Evolutionary conservation across 2,888 invertebrate species (phyloP).

Genomic region (Linnaemya tessellans): DNA sequence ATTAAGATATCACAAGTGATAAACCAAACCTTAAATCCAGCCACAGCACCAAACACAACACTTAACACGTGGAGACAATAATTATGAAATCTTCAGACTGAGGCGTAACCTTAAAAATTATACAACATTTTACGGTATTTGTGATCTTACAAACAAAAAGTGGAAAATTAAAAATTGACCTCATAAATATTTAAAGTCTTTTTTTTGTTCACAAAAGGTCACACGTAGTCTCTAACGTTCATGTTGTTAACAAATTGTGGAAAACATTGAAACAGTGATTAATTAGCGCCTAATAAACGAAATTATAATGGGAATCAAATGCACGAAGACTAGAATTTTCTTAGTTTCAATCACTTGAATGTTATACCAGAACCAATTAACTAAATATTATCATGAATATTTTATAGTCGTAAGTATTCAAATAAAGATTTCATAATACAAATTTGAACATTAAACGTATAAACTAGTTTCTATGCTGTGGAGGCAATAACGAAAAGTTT

Average conservation of each 20-base stretch:
- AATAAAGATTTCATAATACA: conserved; percentile 13
- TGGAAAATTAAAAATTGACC: conserved; percentile 22
- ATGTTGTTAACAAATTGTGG: conserved; percentile 24
- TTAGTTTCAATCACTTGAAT: background rate
- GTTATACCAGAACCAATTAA: conserved; percentile 32
- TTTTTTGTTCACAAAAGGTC: conserved; percentile 52
- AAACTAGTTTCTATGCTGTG: conserved; percentile 15
- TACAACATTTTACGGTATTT: conserved; percentile 51
- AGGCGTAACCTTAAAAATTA: conserved; percentile 52
- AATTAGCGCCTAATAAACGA: conserved; percentile 54
- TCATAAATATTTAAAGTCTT: conserved; percentile 43
- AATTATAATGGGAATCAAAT: conserved; percentile 16
- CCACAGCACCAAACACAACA: conserved; percentile 2
- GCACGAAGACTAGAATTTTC: background rate
- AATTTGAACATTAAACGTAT: conserved; percentile 11
- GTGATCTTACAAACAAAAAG: conserved; percentile 21
- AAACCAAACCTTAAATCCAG: conserved; percentile 41
- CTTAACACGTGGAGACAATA: conserved; percentile 61
- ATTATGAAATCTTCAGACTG: conserved; percentile 44
- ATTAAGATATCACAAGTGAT: conserved; percentile 67
- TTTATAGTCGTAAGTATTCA: background rate
- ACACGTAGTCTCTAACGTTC: conserved; percentile 11
- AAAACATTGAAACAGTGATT: conserved; percentile 42
- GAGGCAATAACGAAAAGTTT: background rate
- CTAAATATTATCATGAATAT: conserved; percentile 26